Conservation (phyloP, 1,140 invertebrate species). For the Nephotettix cincticeps region DNA sequence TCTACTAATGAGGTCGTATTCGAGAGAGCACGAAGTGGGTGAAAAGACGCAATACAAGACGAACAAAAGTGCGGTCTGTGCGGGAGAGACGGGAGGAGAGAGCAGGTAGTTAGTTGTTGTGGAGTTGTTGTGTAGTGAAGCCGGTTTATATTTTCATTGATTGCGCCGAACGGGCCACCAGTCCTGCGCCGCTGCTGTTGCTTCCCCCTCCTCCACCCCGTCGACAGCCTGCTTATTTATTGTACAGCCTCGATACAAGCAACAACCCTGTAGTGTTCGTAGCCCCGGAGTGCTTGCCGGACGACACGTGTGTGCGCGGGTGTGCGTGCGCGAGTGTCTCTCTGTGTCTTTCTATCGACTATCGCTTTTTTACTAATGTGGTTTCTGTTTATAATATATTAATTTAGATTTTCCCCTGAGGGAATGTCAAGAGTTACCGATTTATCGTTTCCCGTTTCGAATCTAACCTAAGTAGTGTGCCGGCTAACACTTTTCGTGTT, state of each 20-base stretch:
- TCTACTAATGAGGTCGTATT: background rate
- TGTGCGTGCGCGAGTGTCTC: background rate
- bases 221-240: conserved; percentile 36
- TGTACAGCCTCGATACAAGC: conserved; percentile 37
- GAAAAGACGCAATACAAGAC: background rate
- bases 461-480: too few species aligned
- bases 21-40: background rate
- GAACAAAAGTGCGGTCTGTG: conserved; percentile 1
- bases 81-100: background rate
- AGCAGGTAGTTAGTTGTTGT: conserved; percentile 24
- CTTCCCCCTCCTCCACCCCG: conserved; percentile 18
- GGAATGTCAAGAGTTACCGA: background rate
- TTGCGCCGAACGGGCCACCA: conserved; percentile 30
- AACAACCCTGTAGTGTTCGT: conserved; percentile 23
- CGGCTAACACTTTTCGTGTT: too few species aligned
- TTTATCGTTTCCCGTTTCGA: too few species aligned
- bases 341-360: background rate
- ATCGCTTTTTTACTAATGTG: conserved; percentile 8
- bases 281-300: conserved; percentile 27
- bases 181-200: conserved; percentile 31
- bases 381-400: background rate
- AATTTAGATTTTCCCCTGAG: background rate
- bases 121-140: conserved; percentile 35
- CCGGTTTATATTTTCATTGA: conserved; percentile 42
- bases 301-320: conserved; percentile 11